These are phyloP conservation scores for Drosophila testacea DNA, from an alignment of 2,888 invertebrate species.

Conservation along the genomic window DNA sequence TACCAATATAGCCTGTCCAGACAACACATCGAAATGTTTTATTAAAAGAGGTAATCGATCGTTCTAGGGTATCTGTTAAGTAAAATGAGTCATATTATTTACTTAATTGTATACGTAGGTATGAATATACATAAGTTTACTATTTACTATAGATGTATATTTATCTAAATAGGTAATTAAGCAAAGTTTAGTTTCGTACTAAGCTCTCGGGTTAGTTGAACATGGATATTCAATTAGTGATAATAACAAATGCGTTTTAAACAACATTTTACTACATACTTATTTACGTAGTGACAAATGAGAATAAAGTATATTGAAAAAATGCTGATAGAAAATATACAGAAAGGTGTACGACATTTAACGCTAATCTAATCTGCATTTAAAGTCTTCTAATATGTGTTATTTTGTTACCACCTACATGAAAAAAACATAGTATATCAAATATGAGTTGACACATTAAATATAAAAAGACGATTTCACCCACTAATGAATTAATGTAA, in stretches of 20 bases:
- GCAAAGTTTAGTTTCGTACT: background rate
- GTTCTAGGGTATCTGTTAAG: background rate
- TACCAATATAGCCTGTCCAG: background rate
- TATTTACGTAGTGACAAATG: background rate
- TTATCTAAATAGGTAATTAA: background rate
- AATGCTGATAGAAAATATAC: background rate
- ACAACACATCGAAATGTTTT: conserved; percentile 3
- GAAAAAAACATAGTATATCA: too few relatives aligned
- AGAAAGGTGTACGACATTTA: background rate
- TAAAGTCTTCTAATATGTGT: background rate
- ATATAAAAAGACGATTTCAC: too few relatives aligned
- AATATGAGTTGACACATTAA: too few relatives aligned
- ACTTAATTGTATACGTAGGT: background rate
- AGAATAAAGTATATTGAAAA: background rate
- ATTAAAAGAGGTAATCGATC: conserved; percentile 32
- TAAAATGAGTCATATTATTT: conserved; percentile 30
- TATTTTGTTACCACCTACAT: background rate
- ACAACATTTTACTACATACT: background rate
- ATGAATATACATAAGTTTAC: background rate
- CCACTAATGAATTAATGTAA: too few relatives aligned
- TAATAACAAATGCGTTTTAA: conserved; percentile 3
- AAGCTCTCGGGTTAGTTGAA: background rate
- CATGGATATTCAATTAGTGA: conserved; percentile 10
- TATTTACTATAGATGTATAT: too few relatives aligned
- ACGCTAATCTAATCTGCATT: conserved; percentile 12